phyloP scores from a whole-genome alignment of 2,888 invertebrate species.

The Anorthoa munda region DNA sequence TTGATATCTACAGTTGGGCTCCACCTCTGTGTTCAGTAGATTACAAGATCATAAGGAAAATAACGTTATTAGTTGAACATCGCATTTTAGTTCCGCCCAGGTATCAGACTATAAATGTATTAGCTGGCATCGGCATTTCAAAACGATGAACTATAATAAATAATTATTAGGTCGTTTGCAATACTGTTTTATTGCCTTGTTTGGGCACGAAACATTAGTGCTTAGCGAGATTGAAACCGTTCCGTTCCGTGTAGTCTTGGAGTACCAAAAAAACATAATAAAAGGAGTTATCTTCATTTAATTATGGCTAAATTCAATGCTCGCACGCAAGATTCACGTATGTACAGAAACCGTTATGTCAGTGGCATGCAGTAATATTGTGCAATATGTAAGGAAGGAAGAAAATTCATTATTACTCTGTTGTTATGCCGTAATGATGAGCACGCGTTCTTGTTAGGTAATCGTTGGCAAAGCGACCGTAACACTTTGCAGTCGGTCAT shows the following conservation, averaged over 20 bases:
- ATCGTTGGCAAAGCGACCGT: slow-evolving; percentile 69
- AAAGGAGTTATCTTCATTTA: slow-evolving; percentile 18
- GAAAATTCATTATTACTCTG: slow-evolving; percentile 73
- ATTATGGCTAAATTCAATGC: slow-evolving; percentile 28
- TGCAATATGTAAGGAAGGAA: slow-evolving; percentile 84
- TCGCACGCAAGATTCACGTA: slow-evolving; percentile 53
- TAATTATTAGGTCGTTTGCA: slow-evolving; percentile 35
- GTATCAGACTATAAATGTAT: slow-evolving; percentile 42
- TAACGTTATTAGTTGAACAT: slow-evolving; percentile 34
- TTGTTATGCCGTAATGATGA: slow-evolving; percentile 78
- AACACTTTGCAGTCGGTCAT: slow-evolving; percentile 67
- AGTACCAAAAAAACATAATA: slow-evolving; percentile 23
- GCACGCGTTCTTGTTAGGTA: slow-evolving; percentile 78
- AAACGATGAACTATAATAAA: slow-evolving; percentile 51
- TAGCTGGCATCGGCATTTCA: slow-evolving; percentile 30
- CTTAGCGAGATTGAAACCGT: slow-evolving; percentile 29
- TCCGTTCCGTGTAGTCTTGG: slow-evolving; percentile 45
- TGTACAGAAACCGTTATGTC: slow-evolving; percentile 57
- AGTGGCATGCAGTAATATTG: slow-evolving; percentile 78
- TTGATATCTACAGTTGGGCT: slow-evolving; percentile 39
- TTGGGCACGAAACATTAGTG: slow-evolving; percentile 43
- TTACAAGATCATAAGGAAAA: slow-evolving; percentile 50
- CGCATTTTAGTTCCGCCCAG: slow-evolving; percentile 54
- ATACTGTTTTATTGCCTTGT: slow-evolving; percentile 31
- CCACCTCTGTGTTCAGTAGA: slow-evolving; percentile 30